Evolutionary conservation across 2,797 vertebrate genomes (phyloP).

Genomic region (Myotis planiceps): DNA sequence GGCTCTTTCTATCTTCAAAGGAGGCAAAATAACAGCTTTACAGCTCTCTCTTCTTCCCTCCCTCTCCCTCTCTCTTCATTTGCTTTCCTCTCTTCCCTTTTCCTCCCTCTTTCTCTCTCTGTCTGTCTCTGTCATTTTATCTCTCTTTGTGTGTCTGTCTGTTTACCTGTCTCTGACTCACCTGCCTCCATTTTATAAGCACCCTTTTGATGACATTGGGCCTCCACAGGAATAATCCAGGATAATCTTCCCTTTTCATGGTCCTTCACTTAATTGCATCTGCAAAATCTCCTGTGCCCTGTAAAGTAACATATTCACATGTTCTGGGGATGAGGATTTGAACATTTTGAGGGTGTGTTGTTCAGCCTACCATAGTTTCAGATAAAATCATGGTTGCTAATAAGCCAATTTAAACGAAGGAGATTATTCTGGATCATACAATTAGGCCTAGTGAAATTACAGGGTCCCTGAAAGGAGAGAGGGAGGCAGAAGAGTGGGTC

Average conservation of each 20-base stretch:
- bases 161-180: background rate
- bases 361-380: background rate
- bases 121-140: background rate
- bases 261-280: background rate
- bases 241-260: background rate
- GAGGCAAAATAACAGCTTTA: background rate
- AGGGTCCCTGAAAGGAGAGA: background rate
- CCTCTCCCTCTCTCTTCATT: background rate
- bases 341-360: background rate
- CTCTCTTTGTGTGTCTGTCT: background rate
- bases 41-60: background rate
- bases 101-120: background rate
- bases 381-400: background rate
- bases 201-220: background rate
- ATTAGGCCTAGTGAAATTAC: background rate
- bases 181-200: background rate
- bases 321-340: background rate
- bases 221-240: background rate
- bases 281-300: background rate
- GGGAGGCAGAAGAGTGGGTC: background rate
- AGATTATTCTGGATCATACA: background rate
- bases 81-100: background rate
- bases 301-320: background rate
- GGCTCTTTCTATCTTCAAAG: background rate
- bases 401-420: background rate